Percentiles rank a stretch among this genome's conserved stretches.
These are phyloP conservation scores for Metopolophium dirhodum DNA, from an alignment of 1,140 invertebrate species.

Conservation along the genomic window DNA sequence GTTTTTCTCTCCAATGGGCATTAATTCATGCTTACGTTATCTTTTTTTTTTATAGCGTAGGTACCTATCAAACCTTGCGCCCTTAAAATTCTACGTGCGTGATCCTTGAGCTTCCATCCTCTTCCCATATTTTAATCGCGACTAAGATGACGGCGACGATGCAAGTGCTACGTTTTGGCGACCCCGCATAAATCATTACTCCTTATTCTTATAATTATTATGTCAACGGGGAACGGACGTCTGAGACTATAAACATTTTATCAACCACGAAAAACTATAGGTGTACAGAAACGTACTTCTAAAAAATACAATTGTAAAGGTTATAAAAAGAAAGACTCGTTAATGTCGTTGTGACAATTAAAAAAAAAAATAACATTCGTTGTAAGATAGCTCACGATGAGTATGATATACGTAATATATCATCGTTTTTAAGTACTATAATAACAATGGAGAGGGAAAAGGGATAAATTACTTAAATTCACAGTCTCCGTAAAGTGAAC, in stretches of 20 bases:
- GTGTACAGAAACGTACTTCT: not conserved
- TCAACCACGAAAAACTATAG: not conserved
- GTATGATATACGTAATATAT: constrained; percentile 6
- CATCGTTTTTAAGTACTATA: not conserved
- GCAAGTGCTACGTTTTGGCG: too few relatives aligned
- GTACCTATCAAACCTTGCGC: not conserved
- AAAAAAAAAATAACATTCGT: not conserved
- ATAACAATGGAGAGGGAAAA: not conserved
- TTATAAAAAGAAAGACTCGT: not conserved
- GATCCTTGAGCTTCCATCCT: not conserved
- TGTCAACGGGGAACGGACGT: not conserved
- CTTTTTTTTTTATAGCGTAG: not conserved
- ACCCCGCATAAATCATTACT: not conserved
- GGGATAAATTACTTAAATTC: not conserved
- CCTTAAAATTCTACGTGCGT: too few relatives aligned
- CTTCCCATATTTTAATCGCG: too few relatives aligned
- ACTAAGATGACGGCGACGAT: too few relatives aligned
- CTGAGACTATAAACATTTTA: not conserved
- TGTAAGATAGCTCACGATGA: not conserved
- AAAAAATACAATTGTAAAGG: not conserved
- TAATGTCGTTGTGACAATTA: not conserved
- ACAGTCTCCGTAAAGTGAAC: not conserved
- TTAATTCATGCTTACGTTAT: not conserved
- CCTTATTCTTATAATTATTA: not conserved
- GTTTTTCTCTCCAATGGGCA: not conserved